Evolutionary conservation across 2,797 vertebrate species (phyloP).

Genomic region (Macropodus opercularis): DNA sequence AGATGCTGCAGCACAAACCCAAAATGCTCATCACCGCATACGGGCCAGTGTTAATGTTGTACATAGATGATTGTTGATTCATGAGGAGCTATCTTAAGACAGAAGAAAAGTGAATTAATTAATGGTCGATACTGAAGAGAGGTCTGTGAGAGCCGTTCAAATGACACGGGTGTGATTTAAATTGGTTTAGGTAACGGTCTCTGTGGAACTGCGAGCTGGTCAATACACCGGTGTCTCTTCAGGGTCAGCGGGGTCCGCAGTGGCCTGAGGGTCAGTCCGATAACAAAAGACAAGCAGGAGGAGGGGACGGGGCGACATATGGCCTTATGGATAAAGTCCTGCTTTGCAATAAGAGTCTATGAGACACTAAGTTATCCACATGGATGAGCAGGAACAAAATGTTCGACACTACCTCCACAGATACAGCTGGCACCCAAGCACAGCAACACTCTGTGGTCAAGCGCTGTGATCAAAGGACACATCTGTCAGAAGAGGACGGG

Average conservation of each 20-base stretch:
- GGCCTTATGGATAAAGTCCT: conserved; percentile 67
- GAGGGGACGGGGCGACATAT: conserved; percentile 74
- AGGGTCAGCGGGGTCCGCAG: conserved; percentile 63
- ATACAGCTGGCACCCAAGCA: conserved; percentile 61
- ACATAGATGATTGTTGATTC: conserved; percentile 30
- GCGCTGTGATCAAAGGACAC: conserved; percentile 32
- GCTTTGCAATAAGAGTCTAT: conserved; percentile 53
- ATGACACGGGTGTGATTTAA: conserved; percentile 61
- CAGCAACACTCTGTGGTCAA: conserved; percentile 17
- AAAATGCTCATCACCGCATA: conserved; percentile 19
- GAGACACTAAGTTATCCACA: conserved; percentile 65
- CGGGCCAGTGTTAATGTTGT: conserved; percentile 26
- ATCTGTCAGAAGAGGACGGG: conserved; percentile 7
- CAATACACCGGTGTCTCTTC: conserved; percentile 64
- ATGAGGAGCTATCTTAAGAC: conserved; percentile 30
- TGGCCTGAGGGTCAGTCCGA: conserved; percentile 67
- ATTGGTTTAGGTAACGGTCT: conserved; percentile 76
- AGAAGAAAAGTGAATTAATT: conserved; percentile 40
- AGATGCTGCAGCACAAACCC: conserved; percentile 16
- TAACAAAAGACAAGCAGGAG: conserved; percentile 71
- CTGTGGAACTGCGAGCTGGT: conserved; percentile 67
- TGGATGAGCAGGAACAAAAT: conserved; percentile 75
- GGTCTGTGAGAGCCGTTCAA: conserved; percentile 37
- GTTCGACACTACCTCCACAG: conserved; percentile 38
- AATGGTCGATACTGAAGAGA: conserved; percentile 52